Conservation (phyloP, 2,888 invertebrate species). For the Cheilosia variabilis region DNA sequence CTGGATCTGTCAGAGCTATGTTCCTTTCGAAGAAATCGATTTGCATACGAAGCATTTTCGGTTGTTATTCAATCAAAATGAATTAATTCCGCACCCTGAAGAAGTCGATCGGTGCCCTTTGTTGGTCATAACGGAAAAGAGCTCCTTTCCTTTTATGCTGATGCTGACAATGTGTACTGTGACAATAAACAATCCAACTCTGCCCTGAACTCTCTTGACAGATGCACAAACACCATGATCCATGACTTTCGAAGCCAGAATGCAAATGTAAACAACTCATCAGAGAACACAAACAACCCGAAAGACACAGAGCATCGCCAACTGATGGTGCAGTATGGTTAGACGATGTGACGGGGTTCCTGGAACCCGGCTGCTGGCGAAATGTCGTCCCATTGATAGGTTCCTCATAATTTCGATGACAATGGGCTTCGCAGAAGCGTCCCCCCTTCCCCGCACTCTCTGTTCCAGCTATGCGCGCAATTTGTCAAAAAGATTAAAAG, state of each 20-base stretch:
- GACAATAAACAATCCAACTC: constrained; percentile 69
- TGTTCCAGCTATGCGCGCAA: constrained; percentile 38
- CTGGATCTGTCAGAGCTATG: constrained; percentile 17
- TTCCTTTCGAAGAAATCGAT: constrained; percentile 53
- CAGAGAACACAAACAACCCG: constrained; percentile 57
- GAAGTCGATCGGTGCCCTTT: constrained; percentile 32
- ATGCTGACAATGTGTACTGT: constrained; percentile 64
- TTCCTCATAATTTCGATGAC: constrained; percentile 31
- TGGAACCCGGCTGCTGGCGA: constrained; percentile 30
- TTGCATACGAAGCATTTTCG: constrained; percentile 71
- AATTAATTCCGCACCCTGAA: constrained; percentile 71
- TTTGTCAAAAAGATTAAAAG: constrained; percentile 67
- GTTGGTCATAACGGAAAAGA: constrained; percentile 43
- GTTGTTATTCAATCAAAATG: constrained; percentile 73
- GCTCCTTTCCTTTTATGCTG: constrained; percentile 6
- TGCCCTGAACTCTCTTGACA: constrained; percentile 26
- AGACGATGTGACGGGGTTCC: constrained; percentile 43
- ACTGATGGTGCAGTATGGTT: constrained; percentile 52
- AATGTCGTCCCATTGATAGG: constrained; percentile 34
- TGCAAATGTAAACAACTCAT: constrained; percentile 68
- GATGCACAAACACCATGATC: constrained; percentile 29
- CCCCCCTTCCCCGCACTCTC: background rate
- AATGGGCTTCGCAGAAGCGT: constrained; percentile 33
- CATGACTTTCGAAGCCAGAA: background rate
- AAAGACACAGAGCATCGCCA: constrained; percentile 19